Base-by-base conservation (phyloP, 2,797 vertebrate genomes). In the Eulemur albifrons region DNA sequence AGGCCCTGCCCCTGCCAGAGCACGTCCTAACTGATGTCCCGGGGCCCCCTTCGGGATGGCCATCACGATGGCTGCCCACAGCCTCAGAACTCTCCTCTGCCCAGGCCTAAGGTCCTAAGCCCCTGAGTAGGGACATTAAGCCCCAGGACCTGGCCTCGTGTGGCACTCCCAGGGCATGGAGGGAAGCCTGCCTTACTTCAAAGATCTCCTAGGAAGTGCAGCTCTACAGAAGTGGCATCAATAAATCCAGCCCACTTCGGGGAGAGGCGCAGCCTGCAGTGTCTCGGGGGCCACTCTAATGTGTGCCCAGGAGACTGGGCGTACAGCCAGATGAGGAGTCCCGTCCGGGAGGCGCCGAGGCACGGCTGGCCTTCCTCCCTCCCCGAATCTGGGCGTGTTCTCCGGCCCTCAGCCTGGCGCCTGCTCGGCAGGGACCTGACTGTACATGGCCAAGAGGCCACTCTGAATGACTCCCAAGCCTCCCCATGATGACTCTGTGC, bases 51-150 rank as follows among this genome's bases (percentile, higher is more conserved):
- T 32, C 12, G 1, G 43, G 65, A 32, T 3, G 27, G 43, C 38
- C 82, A n/a, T 32, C 18, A 13, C 0, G 32, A 15, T 7, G 9
- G 13, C 9, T 2, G 0, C 43, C n/a, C 50, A 5, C 15, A 32
- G 40, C 27, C 5, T 76, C 81, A 45, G 80, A 25, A 40, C 20
- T n/a, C 65, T 63, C 2, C 38, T 3, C 52, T 73, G 35, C 54
- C n/a, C 21, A 38, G 23, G 35, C 54, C n/a, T 17, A 38, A 18
- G 18, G 72, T 30, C 86, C 40, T 15, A 18, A 21, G 30, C 15
- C 21, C 54, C 73, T 65, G 14, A 21, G 43, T 7, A 30, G 1
- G 12, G 43, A 50, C 17, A 1, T 21, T 17, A 57, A 93, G 48
- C 25, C 69, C 61, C 27, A 32, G 70, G 32, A 79, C 18, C 15